Evolutionary conservation across 2,113 vertebrate genomes (phyloP), one percentile per base, ranked within the genome.

Genomic region (Sylvia atricapilla): DNA sequence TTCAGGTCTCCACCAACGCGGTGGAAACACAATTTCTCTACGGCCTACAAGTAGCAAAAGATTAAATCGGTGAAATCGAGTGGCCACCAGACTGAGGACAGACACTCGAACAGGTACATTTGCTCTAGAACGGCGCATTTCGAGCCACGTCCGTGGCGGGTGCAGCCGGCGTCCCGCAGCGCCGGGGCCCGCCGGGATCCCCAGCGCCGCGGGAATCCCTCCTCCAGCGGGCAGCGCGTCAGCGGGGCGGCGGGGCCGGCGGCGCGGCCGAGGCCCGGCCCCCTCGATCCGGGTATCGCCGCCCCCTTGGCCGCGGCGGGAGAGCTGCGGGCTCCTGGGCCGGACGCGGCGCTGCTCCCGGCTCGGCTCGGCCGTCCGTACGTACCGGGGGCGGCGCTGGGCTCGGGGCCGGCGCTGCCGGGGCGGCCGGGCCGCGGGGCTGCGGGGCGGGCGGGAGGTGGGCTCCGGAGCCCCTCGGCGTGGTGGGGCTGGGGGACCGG

Each of bases 141-240:
- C 5, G 2, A 46, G n/a, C 47, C 2, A 0, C 0, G 37, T 0
- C 30, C 10, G 27, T 2, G 5, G 47, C 63, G 52, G 41, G 79
- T 10, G 74, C 77, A 27, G 80, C 14, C 12, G 30, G 6, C 52
- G 17, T 13, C 23, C 16, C n/a, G 18, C 59, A 22, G 39, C 41
- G 23, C 50, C 50, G 2, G 27, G 9, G 12, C 47, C 35, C 13
- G 22, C 7, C 66, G 9, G 37, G 2, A 23, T 0, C 17, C 44
- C 50, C 77, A 1, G 7, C 9, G 17, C 76, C 0, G 35, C 59
- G 37, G 76, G 59, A 33, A 66, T 43, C 27, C 43, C 76, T 50
- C 50, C 59, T 50, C 59, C 67, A 1, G 6, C 15, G 25, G 58
- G 59, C 25, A 64, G 31, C 24, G 25, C 75, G 41, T 63, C 56